phyloP scores from a whole-genome alignment of 2,888 invertebrate genomes.

The Rhagophthalmus giganteus region DNA sequence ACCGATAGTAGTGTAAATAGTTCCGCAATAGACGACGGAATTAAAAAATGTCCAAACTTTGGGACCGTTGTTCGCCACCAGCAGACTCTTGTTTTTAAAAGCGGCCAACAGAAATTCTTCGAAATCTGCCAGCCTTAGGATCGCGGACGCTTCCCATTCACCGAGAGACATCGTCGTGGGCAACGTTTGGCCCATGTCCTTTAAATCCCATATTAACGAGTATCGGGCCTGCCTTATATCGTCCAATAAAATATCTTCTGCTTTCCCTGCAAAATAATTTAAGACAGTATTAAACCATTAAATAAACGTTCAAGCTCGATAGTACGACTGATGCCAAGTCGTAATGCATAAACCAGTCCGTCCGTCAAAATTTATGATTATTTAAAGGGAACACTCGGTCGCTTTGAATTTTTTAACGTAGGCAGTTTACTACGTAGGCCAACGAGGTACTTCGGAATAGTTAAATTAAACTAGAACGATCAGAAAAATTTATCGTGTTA shows the following conservation, averaged over 20 bases:
- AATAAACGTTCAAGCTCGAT: no score
- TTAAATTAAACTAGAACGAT: no score
- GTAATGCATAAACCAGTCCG: no score
- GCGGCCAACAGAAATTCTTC: constrained; percentile 55
- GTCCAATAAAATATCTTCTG: constrained; percentile 44
- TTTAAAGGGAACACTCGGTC: no score
- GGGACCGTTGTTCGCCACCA: constrained; percentile 50
- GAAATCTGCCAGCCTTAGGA: constrained; percentile 58
- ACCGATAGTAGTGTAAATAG: constrained; percentile 90
- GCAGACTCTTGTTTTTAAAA: constrained; percentile 41
- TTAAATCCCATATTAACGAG: constrained; percentile 43
- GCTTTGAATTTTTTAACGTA: no score
- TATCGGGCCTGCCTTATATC: constrained; percentile 45
- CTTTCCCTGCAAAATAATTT: constrained; percentile 29
- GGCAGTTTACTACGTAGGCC: no score
- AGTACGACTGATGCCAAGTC: no score
- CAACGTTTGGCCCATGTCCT: constrained; percentile 42
- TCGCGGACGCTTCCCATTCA: constrained; percentile 59
- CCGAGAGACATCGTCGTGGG: constrained; percentile 44
- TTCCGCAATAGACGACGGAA: constrained; percentile 83
- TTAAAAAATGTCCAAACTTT: constrained; percentile 83
- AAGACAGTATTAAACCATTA: no score
- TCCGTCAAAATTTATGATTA: no score
- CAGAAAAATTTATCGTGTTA: no score
- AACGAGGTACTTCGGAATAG: no score